These are phyloP conservation scores for Epizoanthus ramosus DNA, from an alignment of 92 coral and sea anemone genomes.

Conservation along the genomic window DNA sequence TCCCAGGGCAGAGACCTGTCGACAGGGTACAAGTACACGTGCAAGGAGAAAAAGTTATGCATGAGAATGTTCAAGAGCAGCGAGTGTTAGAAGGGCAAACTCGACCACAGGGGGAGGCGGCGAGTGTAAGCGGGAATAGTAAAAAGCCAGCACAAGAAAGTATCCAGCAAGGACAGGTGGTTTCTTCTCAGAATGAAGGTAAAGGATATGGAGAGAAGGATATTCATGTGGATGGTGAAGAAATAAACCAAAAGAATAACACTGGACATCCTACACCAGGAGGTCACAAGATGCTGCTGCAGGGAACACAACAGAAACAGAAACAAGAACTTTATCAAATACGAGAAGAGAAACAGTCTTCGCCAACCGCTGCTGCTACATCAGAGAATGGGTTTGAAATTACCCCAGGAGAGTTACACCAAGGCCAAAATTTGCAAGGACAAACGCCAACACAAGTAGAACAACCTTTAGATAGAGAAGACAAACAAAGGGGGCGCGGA, in stretches of 20 bases:
- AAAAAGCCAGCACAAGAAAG: background rate
- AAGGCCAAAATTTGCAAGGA: no score
- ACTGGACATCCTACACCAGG: background rate
- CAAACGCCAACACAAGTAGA: no score
- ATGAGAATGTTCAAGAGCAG: background rate
- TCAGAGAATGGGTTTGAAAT: no score
- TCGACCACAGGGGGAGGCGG: background rate
- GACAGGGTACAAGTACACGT: background rate
- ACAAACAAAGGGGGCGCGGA: no score
- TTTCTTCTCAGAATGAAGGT: background rate
- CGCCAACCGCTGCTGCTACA: background rate
- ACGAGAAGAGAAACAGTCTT: background rate
- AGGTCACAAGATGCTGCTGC: background rate
- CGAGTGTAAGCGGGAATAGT: background rate
- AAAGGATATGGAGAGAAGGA: background rate
- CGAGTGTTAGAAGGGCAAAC: background rate
- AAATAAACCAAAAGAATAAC: background rate
- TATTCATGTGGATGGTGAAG: background rate
- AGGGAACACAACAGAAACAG: background rate
- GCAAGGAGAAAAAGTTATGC: background rate
- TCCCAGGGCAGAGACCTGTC: background rate
- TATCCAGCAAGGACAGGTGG: no score
- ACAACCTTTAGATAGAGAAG: no score
- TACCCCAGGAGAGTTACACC: no score
- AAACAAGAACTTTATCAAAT: background rate